A percentile compares a stretch with the other conserved stretches of the same genome.
Evolutionary conservation across 2,888 invertebrate species (phyloP).

Genomic region (Glyphotaelius pellucidus): DNA sequence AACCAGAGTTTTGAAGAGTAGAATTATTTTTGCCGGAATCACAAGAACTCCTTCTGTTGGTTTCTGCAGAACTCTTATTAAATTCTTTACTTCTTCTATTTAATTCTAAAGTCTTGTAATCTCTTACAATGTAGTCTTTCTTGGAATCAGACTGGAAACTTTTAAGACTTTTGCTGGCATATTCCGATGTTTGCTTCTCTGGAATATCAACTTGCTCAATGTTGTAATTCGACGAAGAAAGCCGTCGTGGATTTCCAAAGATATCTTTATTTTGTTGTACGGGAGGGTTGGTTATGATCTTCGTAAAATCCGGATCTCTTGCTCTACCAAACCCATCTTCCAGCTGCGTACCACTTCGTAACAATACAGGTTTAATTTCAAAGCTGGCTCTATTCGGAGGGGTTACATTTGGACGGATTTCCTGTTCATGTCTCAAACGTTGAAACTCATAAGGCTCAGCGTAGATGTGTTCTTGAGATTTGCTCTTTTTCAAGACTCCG

Average conservation of each 20-base stretch:
- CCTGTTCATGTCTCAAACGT: neutral
- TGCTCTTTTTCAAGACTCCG: slow-evolving; percentile 65
- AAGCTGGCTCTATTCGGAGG: neutral
- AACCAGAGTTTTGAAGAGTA: slow-evolving; percentile 26
- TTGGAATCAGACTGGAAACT: slow-evolving; percentile 26
- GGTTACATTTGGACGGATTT: neutral
- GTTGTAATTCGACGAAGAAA: slow-evolving; percentile 6
- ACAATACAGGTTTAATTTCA: slow-evolving; percentile 49
- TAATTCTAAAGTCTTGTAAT: slow-evolving; percentile 26
- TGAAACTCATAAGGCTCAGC: slow-evolving; percentile 77
- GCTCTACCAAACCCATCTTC: slow-evolving; percentile 63
- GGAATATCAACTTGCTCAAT: neutral
- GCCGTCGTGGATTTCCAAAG: slow-evolving; percentile 23
- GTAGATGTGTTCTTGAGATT: slow-evolving; percentile 78
- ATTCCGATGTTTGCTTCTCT: slow-evolving; percentile 18
- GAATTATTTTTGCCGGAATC: neutral
- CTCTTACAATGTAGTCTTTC: neutral
- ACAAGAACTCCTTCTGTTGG: neutral
- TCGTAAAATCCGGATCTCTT: slow-evolving; percentile 54
- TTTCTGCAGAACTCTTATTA: neutral
- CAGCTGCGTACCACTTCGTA: slow-evolving; percentile 60
- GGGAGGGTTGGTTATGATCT: slow-evolving; percentile 29
- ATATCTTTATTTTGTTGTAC: slow-evolving; percentile 23
- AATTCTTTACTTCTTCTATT: slow-evolving; percentile 6
- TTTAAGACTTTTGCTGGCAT: slow-evolving; percentile 7